Base-by-base conservation (phyloP, 2,888 invertebrate genomes). In the Halictus ligatus region DNA sequence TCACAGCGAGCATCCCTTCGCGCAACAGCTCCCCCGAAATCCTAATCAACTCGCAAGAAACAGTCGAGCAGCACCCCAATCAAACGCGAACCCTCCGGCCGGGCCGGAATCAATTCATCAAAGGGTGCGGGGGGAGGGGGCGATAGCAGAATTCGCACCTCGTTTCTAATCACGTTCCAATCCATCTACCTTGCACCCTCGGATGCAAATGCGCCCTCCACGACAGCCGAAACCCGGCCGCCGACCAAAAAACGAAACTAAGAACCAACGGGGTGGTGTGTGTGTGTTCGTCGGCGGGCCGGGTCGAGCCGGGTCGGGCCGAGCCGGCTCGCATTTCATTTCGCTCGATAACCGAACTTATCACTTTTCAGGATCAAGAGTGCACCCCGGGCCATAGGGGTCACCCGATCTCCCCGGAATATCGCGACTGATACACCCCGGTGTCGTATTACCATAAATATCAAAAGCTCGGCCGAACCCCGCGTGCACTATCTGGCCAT, bases 381-480 rank as follows among this genome's bases (percentile, higher is more conserved):
- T 78, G 50, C 73, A 77, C 71, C 77, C 85, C 77, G 78, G 79
- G 74, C 86, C 77, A 72, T 80, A 80, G 84, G 74, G 86, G 90
- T 87, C 80, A 83, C 76, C 84, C 81, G 80, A 80, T 81, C 84
- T 79, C 75, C 50, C 58, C 67, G 76, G 83, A 83, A 84, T 85
- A 90, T 88, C 88, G 85, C 78, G 82, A 90, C 81, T 89, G 89
- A 89, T 89, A 86, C 82, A 81, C 85, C 85, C 78, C 76, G 77
- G 84, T 79, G 83, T 89, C 87, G 88, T 78, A 85, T 90, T 90
- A 91, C 87, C 88, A 87, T 89, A 88, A 91, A 91, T 91, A 87
- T 88, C 82, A 67, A 64, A 73, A 71, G 73, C 12, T 60, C 35
- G 40, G 15, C 69, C 10, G 40, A 29, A 13, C 40, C 21, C 40